phyloP scores from a whole-genome alignment of 2,797 vertebrate species.

The Nyctalus aviator region DNA sequence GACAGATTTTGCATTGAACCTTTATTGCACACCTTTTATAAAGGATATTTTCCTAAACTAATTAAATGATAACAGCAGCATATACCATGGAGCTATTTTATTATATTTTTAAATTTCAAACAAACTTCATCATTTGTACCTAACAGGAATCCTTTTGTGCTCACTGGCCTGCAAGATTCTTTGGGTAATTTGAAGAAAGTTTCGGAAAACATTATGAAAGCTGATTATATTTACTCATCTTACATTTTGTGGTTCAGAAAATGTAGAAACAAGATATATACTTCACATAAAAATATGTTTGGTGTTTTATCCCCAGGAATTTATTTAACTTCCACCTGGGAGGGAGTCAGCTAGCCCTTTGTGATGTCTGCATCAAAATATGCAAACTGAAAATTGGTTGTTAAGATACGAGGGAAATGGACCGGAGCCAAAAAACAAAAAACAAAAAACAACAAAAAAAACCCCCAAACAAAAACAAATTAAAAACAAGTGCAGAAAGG shows the following conservation, averaged over 20 bases:
- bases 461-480: background rate
- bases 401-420: background rate
- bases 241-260: slow-evolving; percentile 11
- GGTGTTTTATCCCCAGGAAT: background rate
- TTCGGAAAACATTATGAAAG: slow-evolving; percentile 21
- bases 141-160: background rate
- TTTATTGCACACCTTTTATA: background rate
- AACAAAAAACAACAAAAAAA: too few relatives aligned
- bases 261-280: slow-evolving; percentile 4
- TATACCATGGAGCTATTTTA: background rate
- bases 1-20: background rate
- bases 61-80: background rate
- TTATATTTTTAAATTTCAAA: slow-evolving; percentile 36
- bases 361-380: slow-evolving; percentile 10
- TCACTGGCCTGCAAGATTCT: background rate
- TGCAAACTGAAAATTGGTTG: slow-evolving; percentile 42
- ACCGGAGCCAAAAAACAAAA: slow-evolving; percentile 4
- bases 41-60: slow-evolving; percentile 32
- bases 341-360: slow-evolving; percentile 33
- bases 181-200: slow-evolving; percentile 20
- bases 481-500: background rate
- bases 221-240: background rate
- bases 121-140: background rate
- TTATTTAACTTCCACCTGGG: slow-evolving; percentile 43
- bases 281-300: slow-evolving; percentile 33